Evolutionary conservation across 2,113 vertebrate species (phyloP), one percentile per base, ranked within the genome.

Genomic region (Oryzias melastigma): DNA sequence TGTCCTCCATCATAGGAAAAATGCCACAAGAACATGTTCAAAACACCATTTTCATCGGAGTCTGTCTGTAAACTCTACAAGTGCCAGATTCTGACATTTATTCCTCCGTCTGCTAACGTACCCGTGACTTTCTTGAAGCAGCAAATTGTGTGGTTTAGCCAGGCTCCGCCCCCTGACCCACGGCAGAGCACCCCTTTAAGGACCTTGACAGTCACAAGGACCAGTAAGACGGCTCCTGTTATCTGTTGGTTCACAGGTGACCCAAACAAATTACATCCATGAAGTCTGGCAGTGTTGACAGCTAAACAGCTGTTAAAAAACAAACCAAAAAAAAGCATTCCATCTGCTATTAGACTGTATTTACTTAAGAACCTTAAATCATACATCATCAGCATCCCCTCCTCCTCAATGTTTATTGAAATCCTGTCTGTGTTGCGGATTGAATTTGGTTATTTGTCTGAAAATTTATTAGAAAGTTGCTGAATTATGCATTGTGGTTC

Each of bases 401-500:
- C 16, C 17, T 46, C 7, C n/a, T 46, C 18, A n/a, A 40, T 53
- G 42, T 59, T 20, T 61, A 70, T 56, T 64, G 58, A 50, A 43
- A 69, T n/a, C 24, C 15, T 65, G 58, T 54, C 40, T 19, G 22
- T 5, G 8, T 5, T 60, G 71, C 72, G 19, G 67, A 80, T 65
- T 65, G 20, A 22, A 24, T 8, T 49, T 20, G 19, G 35, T 52
- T 58, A 67, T 62, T 58, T 68, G 24, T 20, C 17, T 41, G 46
- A 16, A 7, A 25, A 35, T 62, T 56, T 74, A 35, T 65, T 62
- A 41, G 5, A 12, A 12, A 47, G n/a, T 46, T 42, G 2, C 45
- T 62, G 5, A 24, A 18, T 40, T 44, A 46, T 24, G 43, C 6
- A 55, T 47, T 14, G 4, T 1, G 25, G 17, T 45, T 52, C 20